Conservation (phyloP, 2,113 vertebrate species). For the Phaethon lepturus region DNA sequence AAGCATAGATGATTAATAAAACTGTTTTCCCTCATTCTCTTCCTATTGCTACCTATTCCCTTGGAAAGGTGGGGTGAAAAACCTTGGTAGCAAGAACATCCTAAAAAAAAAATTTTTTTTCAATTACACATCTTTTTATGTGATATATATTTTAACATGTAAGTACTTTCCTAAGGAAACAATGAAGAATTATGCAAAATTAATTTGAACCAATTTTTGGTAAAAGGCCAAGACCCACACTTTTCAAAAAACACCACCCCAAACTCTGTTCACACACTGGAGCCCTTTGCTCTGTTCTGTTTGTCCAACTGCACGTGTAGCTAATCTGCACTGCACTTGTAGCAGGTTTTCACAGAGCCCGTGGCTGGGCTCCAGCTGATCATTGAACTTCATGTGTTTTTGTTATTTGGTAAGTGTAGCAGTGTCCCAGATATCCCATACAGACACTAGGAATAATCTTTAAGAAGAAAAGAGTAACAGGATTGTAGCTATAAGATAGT, state of each 20-base stretch:
- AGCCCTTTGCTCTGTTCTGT: background rate
- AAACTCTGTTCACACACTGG: no score
- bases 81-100: background rate
- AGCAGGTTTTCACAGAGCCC: background rate
- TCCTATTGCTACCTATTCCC: background rate
- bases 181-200: background rate
- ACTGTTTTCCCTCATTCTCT: background rate
- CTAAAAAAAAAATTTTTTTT: background rate
- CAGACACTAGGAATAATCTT: background rate
- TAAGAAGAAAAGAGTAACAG: background rate
- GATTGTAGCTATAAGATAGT: background rate
- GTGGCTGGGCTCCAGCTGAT: background rate
- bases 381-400: background rate
- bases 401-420: background rate
- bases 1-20: background rate
- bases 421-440: background rate
- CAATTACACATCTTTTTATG: background rate
- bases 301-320: background rate
- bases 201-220: background rate
- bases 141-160: background rate
- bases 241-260: no score
- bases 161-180: background rate
- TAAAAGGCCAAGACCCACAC: background rate
- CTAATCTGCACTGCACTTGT: background rate
- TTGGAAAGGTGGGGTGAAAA: background rate